These are phyloP conservation scores for Pterobdella sp. DNA, from an alignment of 2,888 invertebrate genomes.

Conservation along the genomic window DNA sequence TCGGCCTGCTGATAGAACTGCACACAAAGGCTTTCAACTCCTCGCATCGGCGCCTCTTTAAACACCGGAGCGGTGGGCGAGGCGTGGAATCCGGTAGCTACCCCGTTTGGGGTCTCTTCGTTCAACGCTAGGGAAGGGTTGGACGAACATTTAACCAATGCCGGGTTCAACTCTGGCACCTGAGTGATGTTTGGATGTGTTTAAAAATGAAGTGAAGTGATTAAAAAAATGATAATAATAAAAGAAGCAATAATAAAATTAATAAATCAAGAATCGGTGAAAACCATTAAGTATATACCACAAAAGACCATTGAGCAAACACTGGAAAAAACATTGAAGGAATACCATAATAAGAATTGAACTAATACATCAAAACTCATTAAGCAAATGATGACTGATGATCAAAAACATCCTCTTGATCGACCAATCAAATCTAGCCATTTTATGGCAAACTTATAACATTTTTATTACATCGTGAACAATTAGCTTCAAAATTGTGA, in stretches of 20 bases:
- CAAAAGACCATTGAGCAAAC: background rate
- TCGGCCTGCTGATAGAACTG: constrained; percentile 30
- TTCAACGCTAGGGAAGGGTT: constrained; percentile 31
- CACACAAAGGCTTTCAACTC: background rate
- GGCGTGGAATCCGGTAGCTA: background rate
- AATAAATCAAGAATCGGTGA: background rate
- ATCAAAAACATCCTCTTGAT: too few relatives aligned
- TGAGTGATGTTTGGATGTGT: background rate
- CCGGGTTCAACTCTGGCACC: constrained; percentile 21
- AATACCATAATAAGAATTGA: too few relatives aligned
- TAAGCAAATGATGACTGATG: too few relatives aligned
- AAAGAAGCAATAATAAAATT: background rate
- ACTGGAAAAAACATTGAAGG: background rate
- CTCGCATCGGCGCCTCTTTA: background rate
- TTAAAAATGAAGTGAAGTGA: background rate
- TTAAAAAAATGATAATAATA: background rate
- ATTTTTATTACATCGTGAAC: too few relatives aligned
- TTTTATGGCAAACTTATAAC: too few relatives aligned
- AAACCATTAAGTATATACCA: background rate
- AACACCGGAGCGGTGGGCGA: background rate
- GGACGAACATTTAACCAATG: constrained; percentile 29
- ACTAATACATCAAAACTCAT: too few relatives aligned
- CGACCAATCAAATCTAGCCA: too few relatives aligned
- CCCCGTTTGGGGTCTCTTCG: constrained; percentile 8
- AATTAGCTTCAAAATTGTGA: too few relatives aligned